These are phyloP conservation scores for Pavo muticus DNA, from an alignment of 2,113 vertebrate genomes.

Conservation along the genomic window DNA sequence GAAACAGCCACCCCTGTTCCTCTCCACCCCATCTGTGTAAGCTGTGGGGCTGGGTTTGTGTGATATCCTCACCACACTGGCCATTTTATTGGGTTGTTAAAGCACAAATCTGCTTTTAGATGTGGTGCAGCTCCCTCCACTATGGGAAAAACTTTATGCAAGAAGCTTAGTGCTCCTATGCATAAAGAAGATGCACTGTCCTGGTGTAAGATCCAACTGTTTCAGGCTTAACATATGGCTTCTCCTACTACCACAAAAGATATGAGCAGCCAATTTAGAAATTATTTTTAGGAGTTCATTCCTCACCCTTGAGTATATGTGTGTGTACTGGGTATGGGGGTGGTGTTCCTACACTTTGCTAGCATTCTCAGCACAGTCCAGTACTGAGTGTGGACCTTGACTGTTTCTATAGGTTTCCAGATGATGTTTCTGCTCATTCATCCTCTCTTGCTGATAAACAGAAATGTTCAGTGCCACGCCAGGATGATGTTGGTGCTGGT, in stretches of 20 bases:
- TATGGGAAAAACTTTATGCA: background rate
- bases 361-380: background rate
- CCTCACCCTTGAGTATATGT: background rate
- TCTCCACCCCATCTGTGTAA: no score
- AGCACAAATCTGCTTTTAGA: background rate
- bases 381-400: background rate
- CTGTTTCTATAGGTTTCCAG: background rate
- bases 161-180: background rate
- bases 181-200: background rate
- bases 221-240: background rate
- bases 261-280: background rate
- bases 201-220: background rate
- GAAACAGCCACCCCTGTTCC: background rate
- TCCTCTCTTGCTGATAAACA: background rate
- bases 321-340: no score
- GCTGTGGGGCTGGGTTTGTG: background rate
- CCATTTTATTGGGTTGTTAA: background rate
- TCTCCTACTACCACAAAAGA: background rate
- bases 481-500: accelerated
- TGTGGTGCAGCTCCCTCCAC: background rate
- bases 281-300: background rate
- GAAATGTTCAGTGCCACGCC: accelerated
- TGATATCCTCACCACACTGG: background rate
- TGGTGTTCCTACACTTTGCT: background rate
- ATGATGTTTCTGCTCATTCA: background rate